Conservation (phyloP, 2,797 vertebrate genomes). For the Cyprinodon diabolis region DNA sequence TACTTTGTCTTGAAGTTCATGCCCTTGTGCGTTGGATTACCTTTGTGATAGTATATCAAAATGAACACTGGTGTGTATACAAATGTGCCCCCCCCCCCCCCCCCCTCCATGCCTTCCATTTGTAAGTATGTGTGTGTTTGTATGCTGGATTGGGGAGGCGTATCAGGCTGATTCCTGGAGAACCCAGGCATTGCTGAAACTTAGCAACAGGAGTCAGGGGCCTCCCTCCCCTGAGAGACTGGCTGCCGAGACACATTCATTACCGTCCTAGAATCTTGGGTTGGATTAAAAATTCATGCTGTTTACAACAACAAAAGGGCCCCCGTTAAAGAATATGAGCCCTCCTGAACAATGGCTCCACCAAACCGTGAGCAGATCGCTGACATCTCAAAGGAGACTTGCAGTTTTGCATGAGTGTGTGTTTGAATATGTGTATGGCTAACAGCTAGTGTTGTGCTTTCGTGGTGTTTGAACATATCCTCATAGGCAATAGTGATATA, state of each 20-base stretch:
- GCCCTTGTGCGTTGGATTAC: constrained; percentile 19
- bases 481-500: constrained; percentile 68
- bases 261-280: constrained; percentile 76
- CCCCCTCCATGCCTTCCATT: constrained; percentile 20
- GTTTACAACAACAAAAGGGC: constrained; percentile 83
- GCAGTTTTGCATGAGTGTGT: constrained; percentile 54
- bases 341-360: constrained; percentile 77
- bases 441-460: constrained; percentile 56
- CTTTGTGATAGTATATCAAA: constrained; percentile 17
- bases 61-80: constrained; percentile 16
- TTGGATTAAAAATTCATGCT: constrained; percentile 86
- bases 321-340: constrained; percentile 79
- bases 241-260: constrained; percentile 78
- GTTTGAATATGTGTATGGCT: constrained; percentile 60
- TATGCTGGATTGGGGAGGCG: constrained; percentile 59
- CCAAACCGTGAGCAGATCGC: constrained; percentile 77
- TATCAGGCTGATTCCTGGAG: constrained; percentile 71
- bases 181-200: constrained; percentile 76
- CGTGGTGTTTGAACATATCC: constrained; percentile 55
- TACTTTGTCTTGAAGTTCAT: constrained; percentile 1
- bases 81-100: neutral
- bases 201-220: constrained; percentile 79
- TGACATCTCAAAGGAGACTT: constrained; percentile 76
- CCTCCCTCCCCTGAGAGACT: constrained; percentile 73
- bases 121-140: constrained; percentile 25